A percentile compares a stretch with the other conserved stretches of the same genome.
phyloP scores from a whole-genome alignment of 2,888 invertebrate species.

The Automeris io region DNA sequence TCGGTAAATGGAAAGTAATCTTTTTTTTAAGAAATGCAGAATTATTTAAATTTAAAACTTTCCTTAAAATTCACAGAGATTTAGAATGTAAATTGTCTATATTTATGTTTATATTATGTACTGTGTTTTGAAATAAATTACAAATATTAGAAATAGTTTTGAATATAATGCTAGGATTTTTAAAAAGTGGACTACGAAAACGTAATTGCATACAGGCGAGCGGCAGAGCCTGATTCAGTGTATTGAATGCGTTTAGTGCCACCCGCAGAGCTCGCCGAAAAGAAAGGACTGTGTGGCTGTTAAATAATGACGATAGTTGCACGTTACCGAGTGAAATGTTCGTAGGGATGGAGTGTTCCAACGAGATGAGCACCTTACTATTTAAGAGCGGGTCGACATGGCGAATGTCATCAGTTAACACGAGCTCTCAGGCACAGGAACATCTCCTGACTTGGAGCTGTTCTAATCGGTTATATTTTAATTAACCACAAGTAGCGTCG shows the following conservation, averaged over 20 bases:
- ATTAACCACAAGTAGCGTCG: conserved; percentile 35
- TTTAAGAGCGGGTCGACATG: conserved; percentile 71
- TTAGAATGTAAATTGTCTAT: no score
- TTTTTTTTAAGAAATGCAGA: no score
- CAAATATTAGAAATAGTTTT: no score
- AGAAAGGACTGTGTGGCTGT: conserved; percentile 70
- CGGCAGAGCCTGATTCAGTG: conserved; percentile 52
- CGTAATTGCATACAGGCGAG: conserved; percentile 37
- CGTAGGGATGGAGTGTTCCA: conserved; percentile 73
- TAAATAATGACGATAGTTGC: conserved; percentile 73
- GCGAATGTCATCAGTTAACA: conserved; percentile 75
- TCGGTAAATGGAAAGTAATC: no score
- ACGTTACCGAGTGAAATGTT: conserved; percentile 69
- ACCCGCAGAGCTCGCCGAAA: conserved; percentile 57
- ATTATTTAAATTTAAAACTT: no score
- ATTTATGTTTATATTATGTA: no score
- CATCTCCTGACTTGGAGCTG: conserved; percentile 58
- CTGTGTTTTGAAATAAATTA: no score
- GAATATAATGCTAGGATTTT: no score
- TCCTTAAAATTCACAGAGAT: no score
- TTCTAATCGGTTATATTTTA: conserved; percentile 32
- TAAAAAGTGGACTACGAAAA: background rate
- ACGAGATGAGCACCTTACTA: conserved; percentile 72
- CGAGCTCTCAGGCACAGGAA: conserved; percentile 58
- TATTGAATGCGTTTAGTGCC: conserved; percentile 52